phyloP scores from a whole-genome alignment of 2,113 vertebrate species.

The Corynorhinus townsendii region DNA sequence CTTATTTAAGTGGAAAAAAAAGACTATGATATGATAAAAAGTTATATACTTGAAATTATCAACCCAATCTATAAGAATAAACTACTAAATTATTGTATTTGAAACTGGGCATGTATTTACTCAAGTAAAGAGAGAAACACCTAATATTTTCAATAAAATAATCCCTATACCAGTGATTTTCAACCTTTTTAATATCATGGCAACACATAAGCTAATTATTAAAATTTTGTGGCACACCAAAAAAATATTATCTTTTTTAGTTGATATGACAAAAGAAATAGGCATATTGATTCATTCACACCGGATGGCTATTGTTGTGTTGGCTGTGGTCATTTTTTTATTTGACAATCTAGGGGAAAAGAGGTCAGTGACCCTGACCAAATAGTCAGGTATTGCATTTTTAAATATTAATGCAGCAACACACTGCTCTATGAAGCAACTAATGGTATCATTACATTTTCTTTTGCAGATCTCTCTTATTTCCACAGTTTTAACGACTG shows the following conservation, averaged over 20 bases:
- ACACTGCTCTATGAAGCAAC: background rate
- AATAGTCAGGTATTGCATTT: background rate
- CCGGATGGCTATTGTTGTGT: background rate
- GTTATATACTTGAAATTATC: background rate
- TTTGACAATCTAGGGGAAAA: background rate
- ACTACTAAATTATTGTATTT: background rate
- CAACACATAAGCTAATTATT: background rate
- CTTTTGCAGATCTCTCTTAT: conserved; percentile 88
- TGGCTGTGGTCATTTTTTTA: background rate
- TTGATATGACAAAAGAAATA: background rate
- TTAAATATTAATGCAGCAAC: background rate
- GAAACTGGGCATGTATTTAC: background rate
- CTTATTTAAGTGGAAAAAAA: background rate
- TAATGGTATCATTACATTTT: conserved; percentile 29
- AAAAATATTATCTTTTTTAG: background rate
- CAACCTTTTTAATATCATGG: background rate
- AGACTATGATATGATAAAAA: background rate
- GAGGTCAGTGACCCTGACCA: background rate
- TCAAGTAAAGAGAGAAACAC: background rate
- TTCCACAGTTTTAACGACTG: conserved; percentile 89
- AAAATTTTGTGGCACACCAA: background rate
- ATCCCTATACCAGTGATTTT: background rate
- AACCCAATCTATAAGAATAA: background rate
- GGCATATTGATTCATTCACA: background rate
- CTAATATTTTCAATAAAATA: conserved; percentile 8